phyloP scores from a whole-genome alignment of 2,888 invertebrate genomes.

The Parnassius glacialis region DNA sequence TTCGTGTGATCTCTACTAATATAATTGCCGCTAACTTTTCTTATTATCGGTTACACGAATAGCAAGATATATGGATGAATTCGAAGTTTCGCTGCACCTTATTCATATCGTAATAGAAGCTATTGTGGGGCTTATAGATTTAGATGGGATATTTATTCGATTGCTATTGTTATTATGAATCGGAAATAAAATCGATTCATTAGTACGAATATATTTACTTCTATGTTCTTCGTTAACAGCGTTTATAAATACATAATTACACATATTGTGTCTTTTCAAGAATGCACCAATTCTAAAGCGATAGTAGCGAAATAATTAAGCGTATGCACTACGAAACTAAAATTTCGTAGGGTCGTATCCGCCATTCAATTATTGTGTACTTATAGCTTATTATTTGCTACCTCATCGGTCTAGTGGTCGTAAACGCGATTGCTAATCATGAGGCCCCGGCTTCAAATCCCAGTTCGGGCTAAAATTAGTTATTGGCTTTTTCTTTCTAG shows the following conservation, averaged over 20 bases:
- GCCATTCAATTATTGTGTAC: no score
- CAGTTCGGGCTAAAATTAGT: no score
- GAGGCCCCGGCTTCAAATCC: no score
- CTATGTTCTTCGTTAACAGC: background rate
- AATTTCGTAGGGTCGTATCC: no score
- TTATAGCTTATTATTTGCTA: no score
- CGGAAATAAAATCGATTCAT: background rate
- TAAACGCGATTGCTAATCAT: no score
- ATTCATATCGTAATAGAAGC: background rate
- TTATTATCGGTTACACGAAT: slow-evolving; percentile 33
- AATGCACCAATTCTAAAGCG: no score
- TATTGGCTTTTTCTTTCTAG: no score
- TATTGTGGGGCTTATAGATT: background rate
- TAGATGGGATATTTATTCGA: background rate
- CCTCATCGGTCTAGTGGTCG: no score
- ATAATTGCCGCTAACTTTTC: slow-evolving; percentile 36
- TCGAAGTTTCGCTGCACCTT: background rate
- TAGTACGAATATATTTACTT: background rate
- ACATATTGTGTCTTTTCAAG: background rate
- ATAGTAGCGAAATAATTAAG: no score
- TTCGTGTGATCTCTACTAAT: slow-evolving; percentile 39
- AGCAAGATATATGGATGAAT: slow-evolving; percentile 8
- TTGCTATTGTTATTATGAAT: no score
- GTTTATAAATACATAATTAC: background rate
- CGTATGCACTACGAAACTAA: no score